These are phyloP conservation scores for Sarcophaga rosellei DNA, from an alignment of 2,888 invertebrate species.

Conservation along the genomic window DNA sequence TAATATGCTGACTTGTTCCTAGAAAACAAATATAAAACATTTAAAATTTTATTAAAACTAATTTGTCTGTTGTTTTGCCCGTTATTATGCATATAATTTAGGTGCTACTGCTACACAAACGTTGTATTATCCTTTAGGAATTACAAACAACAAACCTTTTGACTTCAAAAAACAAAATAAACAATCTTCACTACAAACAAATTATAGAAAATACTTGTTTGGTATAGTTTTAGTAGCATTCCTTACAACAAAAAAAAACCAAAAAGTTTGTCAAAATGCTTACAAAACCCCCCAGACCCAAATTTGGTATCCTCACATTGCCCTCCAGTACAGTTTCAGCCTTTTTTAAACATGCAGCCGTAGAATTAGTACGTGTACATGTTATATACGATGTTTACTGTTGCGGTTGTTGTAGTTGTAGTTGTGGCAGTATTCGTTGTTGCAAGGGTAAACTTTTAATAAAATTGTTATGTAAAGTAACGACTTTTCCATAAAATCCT, in stretches of 20 bases:
- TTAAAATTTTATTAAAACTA: slow-evolving; percentile 59
- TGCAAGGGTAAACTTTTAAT: slow-evolving; percentile 65
- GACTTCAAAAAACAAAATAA: slow-evolving; percentile 27
- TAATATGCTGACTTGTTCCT: slow-evolving; percentile 33
- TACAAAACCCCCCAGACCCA: slow-evolving; percentile 10
- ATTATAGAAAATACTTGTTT: slow-evolving; percentile 47
- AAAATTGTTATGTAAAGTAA: slow-evolving; percentile 64
- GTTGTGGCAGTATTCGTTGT: slow-evolving; percentile 20
- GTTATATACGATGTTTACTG: background rate
- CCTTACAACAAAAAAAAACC: slow-evolving; percentile 11
- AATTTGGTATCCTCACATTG: background rate
- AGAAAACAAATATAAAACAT: slow-evolving; percentile 41
- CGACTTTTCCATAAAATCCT: slow-evolving; percentile 63
- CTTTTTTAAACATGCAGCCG: slow-evolving; percentile 8
- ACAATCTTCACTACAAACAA: slow-evolving; percentile 15
- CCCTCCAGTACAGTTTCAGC: background rate
- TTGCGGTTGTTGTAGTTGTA: slow-evolving; percentile 18
- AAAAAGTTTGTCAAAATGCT: slow-evolving; percentile 40
- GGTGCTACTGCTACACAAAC: no score
- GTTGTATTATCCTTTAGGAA: slow-evolving; percentile 50
- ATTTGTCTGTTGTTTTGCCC: slow-evolving; percentile 55
- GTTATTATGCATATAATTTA: background rate
- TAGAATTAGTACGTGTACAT: slow-evolving; percentile 17
- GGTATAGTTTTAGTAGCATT: slow-evolving; percentile 38
- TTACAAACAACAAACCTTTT: slow-evolving; percentile 57